Conservation (phyloP, 2,113 vertebrate species). For the Oostethus manadensis region DNA sequence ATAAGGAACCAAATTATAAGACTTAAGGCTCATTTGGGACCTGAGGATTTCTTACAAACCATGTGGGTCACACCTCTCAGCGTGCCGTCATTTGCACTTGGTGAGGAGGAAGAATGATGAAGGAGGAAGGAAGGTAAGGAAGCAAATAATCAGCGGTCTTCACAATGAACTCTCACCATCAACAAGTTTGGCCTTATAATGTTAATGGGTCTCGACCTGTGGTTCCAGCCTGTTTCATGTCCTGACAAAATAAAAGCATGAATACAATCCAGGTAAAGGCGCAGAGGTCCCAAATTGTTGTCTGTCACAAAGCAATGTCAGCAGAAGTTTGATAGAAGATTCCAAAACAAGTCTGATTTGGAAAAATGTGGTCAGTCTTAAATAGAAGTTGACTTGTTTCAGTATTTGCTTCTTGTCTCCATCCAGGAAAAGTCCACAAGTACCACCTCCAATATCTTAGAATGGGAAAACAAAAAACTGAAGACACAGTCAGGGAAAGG, state of each 20-base stretch:
- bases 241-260: conserved; percentile 28
- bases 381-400: conserved; percentile 23
- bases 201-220: conserved; percentile 38
- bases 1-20: conserved; percentile 51
- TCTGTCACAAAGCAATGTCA: conserved; percentile 33
- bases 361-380: conserved; percentile 8
- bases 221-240: conserved; percentile 50
- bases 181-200: conserved; percentile 9
- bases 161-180: conserved; percentile 22
- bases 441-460: conserved; percentile 34
- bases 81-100: conserved; percentile 31
- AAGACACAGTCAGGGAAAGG: conserved; percentile 33
- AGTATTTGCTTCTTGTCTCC: conserved; percentile 16
- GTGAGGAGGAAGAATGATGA: conserved; percentile 13
- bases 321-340: background rate
- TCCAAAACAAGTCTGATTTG: conserved; percentile 24
- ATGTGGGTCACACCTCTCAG: conserved; percentile 31
- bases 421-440: conserved; percentile 30
- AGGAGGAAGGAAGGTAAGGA: conserved; percentile 38
- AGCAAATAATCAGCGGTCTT: conserved; percentile 43
- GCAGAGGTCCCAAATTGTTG: conserved; percentile 43
- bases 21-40: conserved; percentile 75
- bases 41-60: conserved; percentile 70
- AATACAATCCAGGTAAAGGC: conserved; percentile 43
- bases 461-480: conserved; percentile 25